A percentile compares a stretch with the other conserved stretches of the same genome.
phyloP scores from a whole-genome alignment of 2,113 vertebrate species.

The Nicator chloris region DNA sequence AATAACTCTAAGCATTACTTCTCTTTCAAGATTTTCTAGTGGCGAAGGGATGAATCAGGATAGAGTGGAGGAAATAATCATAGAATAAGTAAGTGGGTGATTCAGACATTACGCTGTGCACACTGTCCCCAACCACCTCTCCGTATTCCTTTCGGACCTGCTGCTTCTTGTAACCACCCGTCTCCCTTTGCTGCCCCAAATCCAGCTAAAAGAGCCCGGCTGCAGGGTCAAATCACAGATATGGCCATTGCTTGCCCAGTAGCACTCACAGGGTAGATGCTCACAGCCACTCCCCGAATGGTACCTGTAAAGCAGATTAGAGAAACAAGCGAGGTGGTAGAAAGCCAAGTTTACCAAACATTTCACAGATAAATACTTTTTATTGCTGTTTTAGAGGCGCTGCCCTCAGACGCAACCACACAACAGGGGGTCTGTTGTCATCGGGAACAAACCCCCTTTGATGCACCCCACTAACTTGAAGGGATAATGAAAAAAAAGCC shows the following conservation, averaged over 20 bases:
- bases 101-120: not conserved
- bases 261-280: not conserved
- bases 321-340: not conserved
- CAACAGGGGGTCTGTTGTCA: not conserved
- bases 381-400: not conserved
- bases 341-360: not conserved
- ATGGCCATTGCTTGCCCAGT: fast-evolving
- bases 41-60: not conserved
- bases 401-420: not conserved
- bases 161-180: not conserved
- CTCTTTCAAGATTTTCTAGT: not conserved
- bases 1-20: not conserved
- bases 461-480: not conserved
- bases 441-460: not conserved
- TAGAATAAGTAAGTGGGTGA: not conserved
- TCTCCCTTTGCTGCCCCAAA: not conserved
- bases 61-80: not conserved
- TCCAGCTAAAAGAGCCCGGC: not conserved
- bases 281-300: not conserved
- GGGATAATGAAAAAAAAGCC: not conserved
- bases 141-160: not conserved
- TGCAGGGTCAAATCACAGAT: not conserved
- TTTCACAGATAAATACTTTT: not conserved
- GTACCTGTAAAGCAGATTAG: not conserved
- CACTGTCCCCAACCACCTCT: fast-evolving